Percentiles rank a stretch among this genome's conserved stretches.
Conservation (phyloP, 2,113 vertebrate species). For the Epinephelus moara region DNA sequence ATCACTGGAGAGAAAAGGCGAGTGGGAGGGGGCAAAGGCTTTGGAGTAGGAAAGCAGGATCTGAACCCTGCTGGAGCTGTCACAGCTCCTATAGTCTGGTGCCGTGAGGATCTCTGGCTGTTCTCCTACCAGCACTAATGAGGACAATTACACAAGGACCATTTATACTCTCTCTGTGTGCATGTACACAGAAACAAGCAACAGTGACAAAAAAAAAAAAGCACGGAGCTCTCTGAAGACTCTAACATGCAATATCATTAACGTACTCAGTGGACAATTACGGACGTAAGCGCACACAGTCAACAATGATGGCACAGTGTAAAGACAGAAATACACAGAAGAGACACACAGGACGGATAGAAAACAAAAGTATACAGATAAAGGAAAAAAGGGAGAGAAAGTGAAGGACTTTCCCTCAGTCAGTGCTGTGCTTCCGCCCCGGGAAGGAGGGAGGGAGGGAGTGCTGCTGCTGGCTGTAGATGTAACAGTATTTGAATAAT, state of each 20-base stretch:
- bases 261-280: slow-evolving; percentile 8
- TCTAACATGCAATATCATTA: slow-evolving; percentile 12
- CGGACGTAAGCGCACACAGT: not conserved
- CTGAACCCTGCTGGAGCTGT: slow-evolving; percentile 64
- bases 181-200: slow-evolving; percentile 28
- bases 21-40: slow-evolving; percentile 34
- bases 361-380: not conserved
- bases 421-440: not conserved
- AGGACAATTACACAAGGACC: slow-evolving; percentile 70
- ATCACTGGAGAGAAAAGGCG: not conserved
- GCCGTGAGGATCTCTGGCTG: slow-evolving; percentile 50
- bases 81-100: slow-evolving; percentile 35
- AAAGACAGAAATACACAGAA: not conserved
- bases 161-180: slow-evolving; percentile 40
- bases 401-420: slow-evolving; percentile 2
- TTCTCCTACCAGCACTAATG: slow-evolving; percentile 58
- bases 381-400: not conserved
- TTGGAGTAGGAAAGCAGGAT: slow-evolving; percentile 45
- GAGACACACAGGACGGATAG: not conserved
- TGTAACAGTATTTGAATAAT: slow-evolving; percentile 82
- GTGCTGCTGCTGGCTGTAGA: slow-evolving; percentile 59
- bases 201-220: not conserved
- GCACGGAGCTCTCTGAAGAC: slow-evolving; percentile 12
- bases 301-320: not conserved
- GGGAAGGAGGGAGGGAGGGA: slow-evolving; percentile 22